phyloP scores from a whole-genome alignment of 2,113 vertebrate genomes.

The Rhinoderma darwinii region DNA sequence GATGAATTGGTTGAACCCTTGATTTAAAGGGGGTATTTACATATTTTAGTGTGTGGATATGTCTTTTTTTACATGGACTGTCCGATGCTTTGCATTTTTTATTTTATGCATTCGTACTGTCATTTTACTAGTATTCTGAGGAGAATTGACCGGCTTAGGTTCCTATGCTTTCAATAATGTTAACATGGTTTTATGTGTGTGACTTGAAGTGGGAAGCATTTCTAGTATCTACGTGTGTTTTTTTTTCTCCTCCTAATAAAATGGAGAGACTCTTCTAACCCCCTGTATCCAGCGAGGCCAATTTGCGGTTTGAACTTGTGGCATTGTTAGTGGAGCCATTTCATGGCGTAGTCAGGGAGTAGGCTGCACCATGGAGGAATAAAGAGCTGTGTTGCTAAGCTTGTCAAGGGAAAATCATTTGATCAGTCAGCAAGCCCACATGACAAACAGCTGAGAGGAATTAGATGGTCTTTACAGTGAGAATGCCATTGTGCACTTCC shows the following conservation, averaged over 20 bases:
- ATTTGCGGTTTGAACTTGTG: background rate
- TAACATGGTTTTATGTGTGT: background rate
- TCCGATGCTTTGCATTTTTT: too few relatives aligned
- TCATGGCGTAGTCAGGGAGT: background rate
- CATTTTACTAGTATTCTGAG: too few relatives aligned
- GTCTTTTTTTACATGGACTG: too few relatives aligned
- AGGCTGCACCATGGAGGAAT: background rate
- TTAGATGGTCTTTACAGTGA: constrained; percentile 69
- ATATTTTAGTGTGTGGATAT: too few relatives aligned
- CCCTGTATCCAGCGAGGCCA: background rate
- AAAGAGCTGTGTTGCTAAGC: constrained; percentile 31
- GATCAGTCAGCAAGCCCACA: constrained; percentile 73
- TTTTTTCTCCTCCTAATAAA: background rate
- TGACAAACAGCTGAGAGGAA: constrained; percentile 86
- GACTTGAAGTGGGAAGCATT: background rate
- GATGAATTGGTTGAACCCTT: too few relatives aligned
- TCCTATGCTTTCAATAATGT: background rate
- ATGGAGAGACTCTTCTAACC: background rate
- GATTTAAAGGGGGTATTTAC: too few relatives aligned
- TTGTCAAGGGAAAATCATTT: constrained; percentile 72
- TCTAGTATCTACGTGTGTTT: background rate
- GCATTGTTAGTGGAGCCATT: background rate
- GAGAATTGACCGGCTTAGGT: background rate
- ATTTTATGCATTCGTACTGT: too few relatives aligned
- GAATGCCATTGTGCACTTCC: constrained; percentile 59